Percentiles rank a stretch among this genome's conserved stretches.
Conservation (phyloP, 2,113 vertebrate genomes). For the Epinephelus cyanopodus region DNA sequence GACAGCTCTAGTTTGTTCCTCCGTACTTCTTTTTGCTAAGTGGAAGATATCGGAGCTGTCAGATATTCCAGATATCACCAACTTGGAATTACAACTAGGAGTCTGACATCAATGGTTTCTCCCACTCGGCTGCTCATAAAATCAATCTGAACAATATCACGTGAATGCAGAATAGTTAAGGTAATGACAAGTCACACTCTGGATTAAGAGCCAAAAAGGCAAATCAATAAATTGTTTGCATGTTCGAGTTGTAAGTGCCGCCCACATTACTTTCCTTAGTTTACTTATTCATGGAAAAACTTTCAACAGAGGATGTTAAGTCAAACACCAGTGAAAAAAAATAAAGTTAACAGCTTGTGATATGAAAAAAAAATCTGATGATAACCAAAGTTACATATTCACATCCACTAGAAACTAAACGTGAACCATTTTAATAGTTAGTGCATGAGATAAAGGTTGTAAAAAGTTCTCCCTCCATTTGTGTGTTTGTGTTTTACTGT, state of each 20-base stretch:
- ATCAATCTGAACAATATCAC: not conserved
- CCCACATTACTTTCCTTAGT: slow-evolving; percentile 39
- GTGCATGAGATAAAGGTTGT: slow-evolving; percentile 60
- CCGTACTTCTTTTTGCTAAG: not conserved
- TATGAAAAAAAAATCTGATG: slow-evolving; percentile 12
- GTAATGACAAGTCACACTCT: not conserved
- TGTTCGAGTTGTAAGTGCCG: slow-evolving; percentile 52
- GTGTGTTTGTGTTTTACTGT: slow-evolving; percentile 27
- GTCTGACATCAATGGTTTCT: no score
- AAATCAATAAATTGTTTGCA: slow-evolving; percentile 25
- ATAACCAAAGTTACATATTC: slow-evolving; percentile 44
- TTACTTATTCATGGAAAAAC: slow-evolving; percentile 41
- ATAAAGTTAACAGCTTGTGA: slow-evolving; percentile 24
- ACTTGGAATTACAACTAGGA: not conserved
- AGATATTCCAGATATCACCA: not conserved
- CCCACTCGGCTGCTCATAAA: not conserved
- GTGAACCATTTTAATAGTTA: slow-evolving; percentile 47
- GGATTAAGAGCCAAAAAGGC: not conserved
- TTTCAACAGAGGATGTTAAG: slow-evolving; percentile 37
- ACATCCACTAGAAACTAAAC: slow-evolving; percentile 50
- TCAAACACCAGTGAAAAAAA: slow-evolving; percentile 43
- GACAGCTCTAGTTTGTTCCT: not conserved
- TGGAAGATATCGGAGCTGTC: not conserved
- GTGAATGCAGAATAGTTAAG: not conserved
- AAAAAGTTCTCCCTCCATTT: slow-evolving; percentile 52